Evolutionary conservation across 1,140 invertebrate genomes (phyloP), one percentile per base, ranked within the genome.

Genomic region (Leptoteleia sp.): DNA sequence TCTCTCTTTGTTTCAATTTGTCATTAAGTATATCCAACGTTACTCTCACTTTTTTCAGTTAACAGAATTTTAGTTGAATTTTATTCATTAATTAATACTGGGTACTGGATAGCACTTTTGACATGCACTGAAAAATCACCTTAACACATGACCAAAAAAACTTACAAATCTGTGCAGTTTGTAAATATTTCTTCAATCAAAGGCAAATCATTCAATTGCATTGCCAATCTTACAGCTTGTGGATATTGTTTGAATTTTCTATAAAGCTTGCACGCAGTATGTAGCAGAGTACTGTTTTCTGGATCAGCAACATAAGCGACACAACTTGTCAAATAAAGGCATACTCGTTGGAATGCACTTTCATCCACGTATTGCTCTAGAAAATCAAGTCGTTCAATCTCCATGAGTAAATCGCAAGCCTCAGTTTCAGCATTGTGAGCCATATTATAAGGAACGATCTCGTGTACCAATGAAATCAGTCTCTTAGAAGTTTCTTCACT

Each of bases 351-450:
- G 90, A 98, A 99, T 48, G 96, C 96, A 85, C 95, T 95, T 85
- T 95, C 93, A 85, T 99, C 97, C 70, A 99, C 97, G 85, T 97
- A 97, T 42, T 97, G 91, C 43, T 96, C 93, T 0, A 99, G 90
- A 9, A 99, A 88, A 84, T 98, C 96, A 17, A 99, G 90, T 57
- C 93, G 92, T 85, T 99, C 98, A 79, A 99, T 98, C 91, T 99
- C 99, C 95, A 99, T 99, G 0, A 99, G 90, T 12, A 99, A 91
- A 91, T 99, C 99, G 88, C 98, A 99, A 0, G 98, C 98, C 90
- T 99, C 98, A 0, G 98, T 97, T 90, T 99, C 99, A 7, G 99
- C 98, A 90, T 99, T 99, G 84, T 99, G 98, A 64, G 94, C 93
- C 97, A 99, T 99, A 82, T 99, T 97, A 85, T 99, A 99, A 0